Evolutionary conservation across 2,797 vertebrate genomes (phyloP).

Genomic region (Sebastes goodei): DNA sequence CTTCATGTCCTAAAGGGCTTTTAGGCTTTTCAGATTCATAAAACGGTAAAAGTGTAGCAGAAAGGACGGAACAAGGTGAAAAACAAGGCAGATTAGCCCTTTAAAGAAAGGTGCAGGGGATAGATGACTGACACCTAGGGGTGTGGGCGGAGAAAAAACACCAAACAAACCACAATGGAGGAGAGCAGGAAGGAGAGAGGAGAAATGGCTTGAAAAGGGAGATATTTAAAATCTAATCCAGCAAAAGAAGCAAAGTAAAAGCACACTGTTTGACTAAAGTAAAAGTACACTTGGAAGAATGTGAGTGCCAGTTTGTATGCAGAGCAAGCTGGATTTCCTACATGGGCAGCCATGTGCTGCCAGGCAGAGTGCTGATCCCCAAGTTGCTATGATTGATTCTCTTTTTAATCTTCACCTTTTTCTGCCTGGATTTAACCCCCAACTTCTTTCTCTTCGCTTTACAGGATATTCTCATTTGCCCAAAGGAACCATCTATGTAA

Average conservation of each 20-base stretch:
- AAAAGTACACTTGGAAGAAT: conserved; percentile 6
- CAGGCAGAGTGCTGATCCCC: conserved; percentile 31
- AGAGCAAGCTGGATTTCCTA: conserved; percentile 38
- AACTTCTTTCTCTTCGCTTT: neutral
- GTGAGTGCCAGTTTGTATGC: conserved; percentile 22
- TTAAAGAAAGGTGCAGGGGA: neutral
- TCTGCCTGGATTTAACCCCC: conserved; percentile 35
- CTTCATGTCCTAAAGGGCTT: neutral
- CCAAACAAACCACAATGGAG: neutral
- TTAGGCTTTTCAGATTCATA: neutral
- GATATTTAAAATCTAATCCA: neutral
- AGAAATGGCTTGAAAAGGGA: neutral
- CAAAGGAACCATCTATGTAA: conserved; percentile 10
- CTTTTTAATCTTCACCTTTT: conserved; percentile 51
- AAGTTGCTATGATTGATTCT: conserved; percentile 40
- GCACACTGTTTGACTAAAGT: neutral
- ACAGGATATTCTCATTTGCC: conserved; percentile 31
- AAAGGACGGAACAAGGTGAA: neutral
- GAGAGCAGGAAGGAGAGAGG: neutral
- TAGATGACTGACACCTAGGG: conserved; percentile 3
- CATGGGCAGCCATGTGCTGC: conserved; percentile 22
- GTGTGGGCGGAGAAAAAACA: neutral
- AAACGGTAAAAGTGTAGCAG: neutral
- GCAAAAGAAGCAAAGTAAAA: neutral
- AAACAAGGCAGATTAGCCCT: neutral